Evolutionary conservation across 2,113 vertebrate species (phyloP).

Genomic region (Ptilonorhynchus violaceus): DNA sequence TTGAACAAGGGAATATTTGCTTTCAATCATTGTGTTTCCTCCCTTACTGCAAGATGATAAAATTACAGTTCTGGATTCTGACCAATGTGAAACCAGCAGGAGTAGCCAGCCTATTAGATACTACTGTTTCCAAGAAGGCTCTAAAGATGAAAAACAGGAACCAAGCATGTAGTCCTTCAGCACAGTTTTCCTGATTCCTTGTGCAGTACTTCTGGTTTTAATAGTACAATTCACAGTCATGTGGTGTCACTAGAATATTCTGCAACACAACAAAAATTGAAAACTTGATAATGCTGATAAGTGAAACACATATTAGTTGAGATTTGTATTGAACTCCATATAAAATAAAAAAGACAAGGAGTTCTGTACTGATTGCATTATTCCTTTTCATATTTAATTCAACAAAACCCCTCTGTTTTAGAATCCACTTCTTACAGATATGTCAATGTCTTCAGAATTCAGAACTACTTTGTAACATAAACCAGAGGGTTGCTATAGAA

Average conservation of each 20-base stretch:
- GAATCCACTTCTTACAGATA: constrained; percentile 42
- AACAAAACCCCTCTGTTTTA: constrained; percentile 41
- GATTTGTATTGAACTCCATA: constrained; percentile 21
- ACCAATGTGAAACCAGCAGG: background rate
- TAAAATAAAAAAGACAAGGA: constrained; percentile 25
- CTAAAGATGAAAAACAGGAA: background rate
- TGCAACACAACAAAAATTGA: background rate
- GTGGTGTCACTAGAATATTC: background rate
- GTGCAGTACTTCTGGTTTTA: background rate
- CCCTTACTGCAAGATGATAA: background rate
- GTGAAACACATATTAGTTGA: background rate
- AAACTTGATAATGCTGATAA: background rate
- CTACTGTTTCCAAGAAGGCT: background rate
- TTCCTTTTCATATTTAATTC: constrained; percentile 67
- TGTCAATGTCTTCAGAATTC: constrained; percentile 45
- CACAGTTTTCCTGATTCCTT: background rate
- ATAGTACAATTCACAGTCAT: background rate
- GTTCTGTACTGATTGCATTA: constrained; percentile 38
- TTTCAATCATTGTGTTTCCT: background rate
- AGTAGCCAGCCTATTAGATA: background rate
- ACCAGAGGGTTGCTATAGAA: background rate
- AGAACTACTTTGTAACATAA: constrained; percentile 48
- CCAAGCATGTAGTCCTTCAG: background rate
- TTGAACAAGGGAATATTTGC: background rate
- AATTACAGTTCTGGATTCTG: background rate